Percentiles rank a stretch among this genome's conserved stretches.
Conservation (phyloP, 2,888 invertebrate species). For the Odontothrips loti region DNA sequence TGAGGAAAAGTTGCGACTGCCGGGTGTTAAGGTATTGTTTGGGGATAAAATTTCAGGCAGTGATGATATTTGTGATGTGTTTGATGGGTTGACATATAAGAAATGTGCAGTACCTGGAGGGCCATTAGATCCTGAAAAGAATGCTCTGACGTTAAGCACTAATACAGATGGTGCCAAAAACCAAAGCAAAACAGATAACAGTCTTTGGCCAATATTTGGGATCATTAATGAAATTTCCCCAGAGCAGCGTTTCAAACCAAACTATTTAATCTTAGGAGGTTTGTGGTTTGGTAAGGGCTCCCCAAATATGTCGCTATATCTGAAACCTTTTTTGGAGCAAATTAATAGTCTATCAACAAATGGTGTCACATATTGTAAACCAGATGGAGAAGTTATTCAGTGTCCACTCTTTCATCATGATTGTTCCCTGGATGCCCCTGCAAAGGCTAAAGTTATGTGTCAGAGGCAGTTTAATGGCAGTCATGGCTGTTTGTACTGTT, state of each 20-base stretch:
- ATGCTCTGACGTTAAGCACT: not conserved
- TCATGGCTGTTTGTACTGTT: not conserved
- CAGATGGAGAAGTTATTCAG: not conserved
- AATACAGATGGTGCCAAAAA: not conserved
- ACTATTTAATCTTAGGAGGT: not conserved
- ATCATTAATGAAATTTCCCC: not conserved
- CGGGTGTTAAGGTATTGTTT: not conserved
- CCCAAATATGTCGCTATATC: not conserved
- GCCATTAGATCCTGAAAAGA: not conserved
- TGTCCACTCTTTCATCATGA: not conserved
- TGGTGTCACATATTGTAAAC: not conserved
- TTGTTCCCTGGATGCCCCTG: not conserved
- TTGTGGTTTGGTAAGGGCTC: not conserved
- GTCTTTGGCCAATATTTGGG: not conserved
- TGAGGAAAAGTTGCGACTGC: not conserved
- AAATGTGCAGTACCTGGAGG: not conserved
- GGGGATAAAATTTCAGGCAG: not conserved
- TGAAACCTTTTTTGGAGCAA: not conserved
- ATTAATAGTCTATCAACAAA: not conserved
- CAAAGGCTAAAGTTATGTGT: not conserved
- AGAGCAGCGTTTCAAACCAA: not conserved
- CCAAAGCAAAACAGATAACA: not conserved
- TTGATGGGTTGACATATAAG: not conserved
- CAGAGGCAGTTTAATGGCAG: not conserved
- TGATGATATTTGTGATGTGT: not conserved